Evolutionary conservation across 2,113 vertebrate species (phyloP), one percentile per base, ranked within the genome.

Genomic region (Cisticola juncidis): DNA sequence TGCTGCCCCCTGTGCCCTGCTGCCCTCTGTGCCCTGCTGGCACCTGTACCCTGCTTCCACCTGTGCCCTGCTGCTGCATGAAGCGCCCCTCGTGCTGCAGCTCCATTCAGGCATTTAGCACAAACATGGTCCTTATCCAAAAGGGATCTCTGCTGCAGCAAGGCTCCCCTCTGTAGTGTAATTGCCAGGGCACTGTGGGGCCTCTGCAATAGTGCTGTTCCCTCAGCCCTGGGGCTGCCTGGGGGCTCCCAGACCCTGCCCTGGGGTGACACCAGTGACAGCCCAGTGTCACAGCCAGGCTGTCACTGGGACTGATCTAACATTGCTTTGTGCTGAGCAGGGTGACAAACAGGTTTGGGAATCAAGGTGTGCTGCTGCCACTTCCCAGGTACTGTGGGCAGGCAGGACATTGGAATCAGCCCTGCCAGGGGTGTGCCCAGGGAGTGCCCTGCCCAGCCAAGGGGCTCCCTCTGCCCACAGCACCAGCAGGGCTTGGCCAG

Each of bases 401-500:
- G 14, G 42, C 15, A n/a, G 29, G 12, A 94, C 54, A 16, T 0
- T 1, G 28, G 45, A 14, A 16, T 9, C 6, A 6, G 10, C 42
- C 82, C 58, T 23, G 85, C 28, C 40, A 11, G 5, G 31, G 57
- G 45, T 8, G 45, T 36, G 33, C 62, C 53, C 33, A n/a, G 44
- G 36, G 35, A 3, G 11, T 17, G 53, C 33, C 5, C 45, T 35
- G 54, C 45, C 72, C 45, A 3, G 56, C 62, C 36, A 1, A 21
- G 33, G 48, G 7, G 5, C 11, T 28, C 19, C 26, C 36, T 35
- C 6, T 6, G 35, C 4, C 28, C 26, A 1, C 16, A 25, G 40
- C 12, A 2, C 0, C 0, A 1, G 24, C 31, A 12, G 11, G 47
- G 45, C 36, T 40, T 23, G 2, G 7, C 22, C 60, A 4, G 51